Conservation (phyloP, 1,140 invertebrate species). For the Drosophila triauraria region DNA sequence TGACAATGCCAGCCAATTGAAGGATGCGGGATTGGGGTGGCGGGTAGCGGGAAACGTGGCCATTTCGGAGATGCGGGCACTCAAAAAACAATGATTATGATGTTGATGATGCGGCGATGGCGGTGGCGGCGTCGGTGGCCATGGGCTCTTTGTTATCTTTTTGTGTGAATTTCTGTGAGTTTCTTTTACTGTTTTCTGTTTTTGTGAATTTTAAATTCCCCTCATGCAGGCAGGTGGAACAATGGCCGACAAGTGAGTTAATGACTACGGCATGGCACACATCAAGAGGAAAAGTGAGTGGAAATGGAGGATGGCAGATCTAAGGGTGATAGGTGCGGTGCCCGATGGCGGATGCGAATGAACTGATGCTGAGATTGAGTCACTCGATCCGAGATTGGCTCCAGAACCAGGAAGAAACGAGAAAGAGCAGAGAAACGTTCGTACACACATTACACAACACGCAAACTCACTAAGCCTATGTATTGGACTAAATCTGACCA, state of each 20-base stretch:
- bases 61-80: constrained; percentile 32
- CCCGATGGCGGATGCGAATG: constrained; percentile 1
- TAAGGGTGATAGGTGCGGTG: constrained; percentile 3
- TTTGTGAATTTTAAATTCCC: constrained; percentile 26
- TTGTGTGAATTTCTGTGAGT: constrained; percentile 8
- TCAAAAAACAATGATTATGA: constrained; percentile 39
- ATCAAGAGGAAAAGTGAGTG: constrained; percentile 29
- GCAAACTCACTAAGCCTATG: constrained; percentile 89
- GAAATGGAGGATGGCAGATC: neutral
- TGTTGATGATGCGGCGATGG: constrained; percentile 29
- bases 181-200: constrained; percentile 10
- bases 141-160: constrained; percentile 32
- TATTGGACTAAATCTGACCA: constrained; percentile 91
- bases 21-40: neutral
- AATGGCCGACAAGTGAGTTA: constrained; percentile 37
- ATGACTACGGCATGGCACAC: constrained; percentile 47
- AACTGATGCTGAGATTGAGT: constrained; percentile 3
- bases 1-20: constrained; percentile 27
- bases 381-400: constrained; percentile 27
- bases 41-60: neutral
- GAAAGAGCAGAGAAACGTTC: constrained; percentile 33
- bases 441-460: constrained; percentile 74
- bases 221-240: constrained; percentile 37
- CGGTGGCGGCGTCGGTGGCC: neutral
- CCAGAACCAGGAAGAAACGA: neutral